These are phyloP conservation scores for Cettia cetti DNA, from an alignment of 2,113 vertebrate genomes.

Conservation along the genomic window DNA sequence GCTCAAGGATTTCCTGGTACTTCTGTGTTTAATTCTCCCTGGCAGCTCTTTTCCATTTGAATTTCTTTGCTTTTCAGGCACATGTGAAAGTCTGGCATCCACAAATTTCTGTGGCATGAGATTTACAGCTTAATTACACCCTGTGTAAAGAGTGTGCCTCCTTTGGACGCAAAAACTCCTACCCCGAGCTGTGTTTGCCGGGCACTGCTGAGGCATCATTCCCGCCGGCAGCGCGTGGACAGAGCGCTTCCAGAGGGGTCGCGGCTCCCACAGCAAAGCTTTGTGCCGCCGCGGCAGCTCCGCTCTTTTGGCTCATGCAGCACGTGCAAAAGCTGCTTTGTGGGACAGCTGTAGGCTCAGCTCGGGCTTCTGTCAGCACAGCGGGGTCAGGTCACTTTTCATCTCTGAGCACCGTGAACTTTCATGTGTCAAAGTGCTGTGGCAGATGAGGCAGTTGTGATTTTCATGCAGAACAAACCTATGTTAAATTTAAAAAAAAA, in stretches of 20 bases:
- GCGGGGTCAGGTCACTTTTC: background rate
- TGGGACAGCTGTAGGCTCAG: background rate
- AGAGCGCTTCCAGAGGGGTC: background rate
- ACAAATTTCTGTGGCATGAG: background rate
- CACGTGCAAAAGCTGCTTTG: background rate
- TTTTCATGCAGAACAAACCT: background rate
- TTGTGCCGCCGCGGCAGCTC: background rate
- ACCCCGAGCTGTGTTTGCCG: background rate
- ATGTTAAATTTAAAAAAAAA: background rate
- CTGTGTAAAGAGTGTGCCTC: background rate
- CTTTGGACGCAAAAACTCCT: background rate
- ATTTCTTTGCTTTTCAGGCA: background rate
- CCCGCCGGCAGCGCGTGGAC: fast-evolving
- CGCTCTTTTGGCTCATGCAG: fast-evolving
- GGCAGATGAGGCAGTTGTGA: background rate
- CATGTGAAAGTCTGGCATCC: background rate
- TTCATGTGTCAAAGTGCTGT: background rate
- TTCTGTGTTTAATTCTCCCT: background rate
- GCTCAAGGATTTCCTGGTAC: background rate
- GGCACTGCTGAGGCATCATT: background rate
- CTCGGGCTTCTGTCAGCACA: fast-evolving
- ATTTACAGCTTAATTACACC: background rate
- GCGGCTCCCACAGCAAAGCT: background rate
- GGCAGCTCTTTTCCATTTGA: background rate
- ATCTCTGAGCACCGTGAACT: background rate